Evolutionary conservation across 2,113 vertebrate genomes (phyloP).

Genomic region (Scortum barcoo): DNA sequence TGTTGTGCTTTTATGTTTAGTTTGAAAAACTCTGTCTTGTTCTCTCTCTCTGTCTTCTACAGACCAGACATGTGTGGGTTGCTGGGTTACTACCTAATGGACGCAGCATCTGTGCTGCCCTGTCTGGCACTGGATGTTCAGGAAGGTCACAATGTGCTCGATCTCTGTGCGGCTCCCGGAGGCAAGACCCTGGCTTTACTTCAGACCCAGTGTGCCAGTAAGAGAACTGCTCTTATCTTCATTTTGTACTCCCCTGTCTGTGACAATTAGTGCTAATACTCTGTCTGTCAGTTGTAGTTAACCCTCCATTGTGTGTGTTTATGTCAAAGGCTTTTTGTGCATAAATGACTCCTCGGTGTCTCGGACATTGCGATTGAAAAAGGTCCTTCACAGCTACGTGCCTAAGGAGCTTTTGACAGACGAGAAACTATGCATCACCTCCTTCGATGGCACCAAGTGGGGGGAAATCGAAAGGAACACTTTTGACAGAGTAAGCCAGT

Average conservation of each 20-base stretch:
- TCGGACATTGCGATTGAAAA: conserved; percentile 85
- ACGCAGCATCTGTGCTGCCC: conserved; percentile 93
- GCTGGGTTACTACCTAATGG: conserved; percentile 93
- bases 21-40: background rate
- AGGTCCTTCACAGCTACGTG: conserved; percentile 87
- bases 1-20: background rate
- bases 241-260: background rate
- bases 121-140: conserved; percentile 90
- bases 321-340: conserved; percentile 86
- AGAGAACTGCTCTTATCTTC: conserved; percentile 35
- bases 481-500: conserved; percentile 89
- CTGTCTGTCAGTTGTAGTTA: background rate
- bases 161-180: conserved; percentile 95
- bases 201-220: conserved; percentile 90
- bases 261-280: background rate
- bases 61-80: conserved; percentile 86
- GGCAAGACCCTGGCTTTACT: conserved; percentile 93
- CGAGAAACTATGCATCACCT: conserved; percentile 85
- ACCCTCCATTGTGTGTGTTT: conserved; percentile 2
- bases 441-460: conserved; percentile 90
- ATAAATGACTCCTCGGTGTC: conserved; percentile 90
- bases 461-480: conserved; percentile 83
- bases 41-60: conserved; percentile 23
- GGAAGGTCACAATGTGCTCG: conserved; percentile 88
- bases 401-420: conserved; percentile 82